phyloP scores from a whole-genome alignment of 2,113 vertebrate species.

The Pterophyllum scalare region DNA sequence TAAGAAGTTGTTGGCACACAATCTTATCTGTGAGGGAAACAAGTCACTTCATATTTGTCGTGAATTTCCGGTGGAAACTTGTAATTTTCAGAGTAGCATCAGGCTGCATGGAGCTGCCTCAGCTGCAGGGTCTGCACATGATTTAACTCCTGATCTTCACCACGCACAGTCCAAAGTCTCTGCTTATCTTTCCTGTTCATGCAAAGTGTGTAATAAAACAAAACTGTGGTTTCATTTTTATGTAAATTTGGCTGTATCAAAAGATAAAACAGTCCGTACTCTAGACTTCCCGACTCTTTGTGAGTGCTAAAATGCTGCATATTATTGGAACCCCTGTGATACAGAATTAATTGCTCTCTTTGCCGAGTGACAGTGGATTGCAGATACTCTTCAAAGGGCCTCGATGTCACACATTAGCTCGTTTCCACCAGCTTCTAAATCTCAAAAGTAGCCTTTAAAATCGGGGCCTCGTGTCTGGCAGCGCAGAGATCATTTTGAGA shows the following conservation, averaged over 20 bases:
- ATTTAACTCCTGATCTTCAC: neutral
- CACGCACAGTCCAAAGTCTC: neutral
- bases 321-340: neutral
- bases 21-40: neutral
- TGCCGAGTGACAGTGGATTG: neutral
- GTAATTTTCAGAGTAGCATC: neutral
- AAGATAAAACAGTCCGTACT: neutral
- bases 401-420: slow-evolving; percentile 7
- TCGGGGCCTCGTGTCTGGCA: neutral
- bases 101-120: neutral
- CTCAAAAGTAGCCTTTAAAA: slow-evolving; percentile 34
- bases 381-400: neutral
- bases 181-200: neutral
- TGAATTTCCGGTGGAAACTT: neutral
- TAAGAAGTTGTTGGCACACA: neutral
- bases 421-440: slow-evolving; percentile 13
- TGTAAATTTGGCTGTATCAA: neutral
- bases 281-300: neutral
- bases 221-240: neutral
- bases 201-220: slow-evolving; percentile 7
- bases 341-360: slow-evolving; percentile 6
- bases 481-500: slow-evolving; percentile 12
- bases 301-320: neutral
- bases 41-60: neutral
- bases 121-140: neutral